These are phyloP conservation scores for Hyperoplus immaculatus DNA, from an alignment of 2,797 vertebrate genomes.

Conservation along the genomic window DNA sequence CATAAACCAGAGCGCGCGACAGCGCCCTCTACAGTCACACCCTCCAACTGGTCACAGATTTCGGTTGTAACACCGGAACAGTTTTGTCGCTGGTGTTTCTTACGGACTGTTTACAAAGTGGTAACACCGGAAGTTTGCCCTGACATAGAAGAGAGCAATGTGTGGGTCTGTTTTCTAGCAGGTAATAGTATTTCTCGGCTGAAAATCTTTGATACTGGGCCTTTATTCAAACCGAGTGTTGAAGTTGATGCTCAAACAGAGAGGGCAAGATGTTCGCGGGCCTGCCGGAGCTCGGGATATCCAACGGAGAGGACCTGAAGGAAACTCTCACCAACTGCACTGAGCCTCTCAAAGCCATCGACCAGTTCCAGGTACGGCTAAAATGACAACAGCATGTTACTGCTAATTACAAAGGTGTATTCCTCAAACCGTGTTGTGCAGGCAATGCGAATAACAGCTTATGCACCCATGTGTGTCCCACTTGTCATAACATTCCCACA, in stretches of 20 bases:
- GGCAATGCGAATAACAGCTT: not conserved
- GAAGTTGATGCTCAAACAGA: constrained; percentile 19
- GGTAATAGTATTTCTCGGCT: no score
- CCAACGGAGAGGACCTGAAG: constrained; percentile 96
- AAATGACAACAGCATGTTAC: not conserved
- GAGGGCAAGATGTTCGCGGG: constrained; percentile 89
- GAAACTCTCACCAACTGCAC: constrained; percentile 98
- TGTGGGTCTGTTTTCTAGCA: not conserved
- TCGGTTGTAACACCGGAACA: constrained; percentile 15
- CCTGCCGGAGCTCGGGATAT: constrained; percentile 94
- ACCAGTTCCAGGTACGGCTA: constrained; percentile 94
- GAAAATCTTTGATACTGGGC: fast-evolving
- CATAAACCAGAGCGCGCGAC: no score
- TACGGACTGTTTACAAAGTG: constrained; percentile 57
- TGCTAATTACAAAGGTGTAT: not conserved
- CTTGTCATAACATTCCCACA: not conserved
- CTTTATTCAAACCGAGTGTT: fast-evolving
- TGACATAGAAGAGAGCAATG: not conserved
- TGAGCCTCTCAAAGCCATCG: constrained; percentile 97
- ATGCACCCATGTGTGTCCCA: not conserved
- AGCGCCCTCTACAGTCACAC: no score
- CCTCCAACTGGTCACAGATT: no score
- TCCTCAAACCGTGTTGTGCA: no score
- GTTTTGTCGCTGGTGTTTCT: constrained; percentile 10
- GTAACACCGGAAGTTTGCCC: constrained; percentile 63